These are phyloP conservation scores for Mirza zaza DNA, from an alignment of 2,113 vertebrate genomes.

Conservation along the genomic window DNA sequence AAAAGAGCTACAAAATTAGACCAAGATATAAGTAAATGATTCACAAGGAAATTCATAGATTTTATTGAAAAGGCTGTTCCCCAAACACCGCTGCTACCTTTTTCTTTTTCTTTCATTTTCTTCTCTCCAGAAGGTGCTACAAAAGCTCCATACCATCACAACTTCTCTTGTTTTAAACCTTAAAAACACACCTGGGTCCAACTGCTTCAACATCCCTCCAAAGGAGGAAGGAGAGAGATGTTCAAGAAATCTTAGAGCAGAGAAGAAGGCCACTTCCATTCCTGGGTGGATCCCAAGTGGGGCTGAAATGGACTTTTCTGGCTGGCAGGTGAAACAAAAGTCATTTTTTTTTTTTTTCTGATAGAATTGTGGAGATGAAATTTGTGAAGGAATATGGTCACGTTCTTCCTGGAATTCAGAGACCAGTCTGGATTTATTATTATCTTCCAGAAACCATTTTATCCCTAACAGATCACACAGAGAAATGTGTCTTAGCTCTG, in stretches of 20 bases:
- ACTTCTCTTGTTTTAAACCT: constrained; percentile 46
- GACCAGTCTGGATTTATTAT: background rate
- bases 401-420: background rate
- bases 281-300: background rate
- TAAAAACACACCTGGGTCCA: constrained; percentile 71
- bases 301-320: background rate
- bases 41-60: constrained; percentile 77
- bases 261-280: background rate
- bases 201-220: constrained; percentile 71
- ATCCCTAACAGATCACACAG: background rate
- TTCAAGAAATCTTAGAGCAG: too few relatives aligned
- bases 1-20: constrained; percentile 56
- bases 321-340: background rate
- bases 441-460: background rate
- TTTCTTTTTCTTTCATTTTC: background rate
- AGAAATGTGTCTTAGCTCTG: constrained; percentile 1
- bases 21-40: constrained; percentile 77
- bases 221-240: background rate
- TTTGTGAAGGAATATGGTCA: background rate
- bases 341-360: background rate
- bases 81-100: fast-evolving
- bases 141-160: constrained; percentile 59
- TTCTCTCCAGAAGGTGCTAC: constrained; percentile 53
- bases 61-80: constrained; percentile 11
- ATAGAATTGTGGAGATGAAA: background rate